Conservation (phyloP, 2,113 vertebrate genomes). For the Peucedramus taeniatus region DNA sequence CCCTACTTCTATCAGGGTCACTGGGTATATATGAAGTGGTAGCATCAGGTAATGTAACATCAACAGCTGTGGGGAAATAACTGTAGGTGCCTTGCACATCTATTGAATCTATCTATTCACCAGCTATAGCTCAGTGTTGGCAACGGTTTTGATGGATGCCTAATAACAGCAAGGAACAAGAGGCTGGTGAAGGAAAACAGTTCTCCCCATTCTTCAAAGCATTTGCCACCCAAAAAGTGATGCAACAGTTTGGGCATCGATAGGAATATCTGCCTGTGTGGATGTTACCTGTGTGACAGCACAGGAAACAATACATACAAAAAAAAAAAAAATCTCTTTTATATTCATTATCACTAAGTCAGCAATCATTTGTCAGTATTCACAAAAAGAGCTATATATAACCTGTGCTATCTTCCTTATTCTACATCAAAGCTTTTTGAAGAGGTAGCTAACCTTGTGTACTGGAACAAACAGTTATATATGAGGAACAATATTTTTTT, state of each 20-base stretch:
- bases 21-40: rapidly evolving
- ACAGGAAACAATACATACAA: background rate
- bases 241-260: background rate
- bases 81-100: background rate
- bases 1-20: background rate
- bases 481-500: background rate
- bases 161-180: background rate
- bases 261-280: background rate
- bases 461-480: background rate
- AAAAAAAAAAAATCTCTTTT: background rate
- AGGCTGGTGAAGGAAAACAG: background rate
- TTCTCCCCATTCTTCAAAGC: background rate
- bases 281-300: background rate
- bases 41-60: background rate
- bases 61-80: background rate
- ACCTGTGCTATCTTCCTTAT: background rate
- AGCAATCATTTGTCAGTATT: background rate
- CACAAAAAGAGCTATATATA: background rate
- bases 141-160: rapidly evolving
- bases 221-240: background rate
- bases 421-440: background rate
- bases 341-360: background rate
- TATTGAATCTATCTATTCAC: background rate
- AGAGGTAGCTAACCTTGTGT: background rate
- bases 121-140: background rate